phyloP scores from a whole-genome alignment of 2,888 invertebrate species.

The Tetragnatha montana region DNA sequence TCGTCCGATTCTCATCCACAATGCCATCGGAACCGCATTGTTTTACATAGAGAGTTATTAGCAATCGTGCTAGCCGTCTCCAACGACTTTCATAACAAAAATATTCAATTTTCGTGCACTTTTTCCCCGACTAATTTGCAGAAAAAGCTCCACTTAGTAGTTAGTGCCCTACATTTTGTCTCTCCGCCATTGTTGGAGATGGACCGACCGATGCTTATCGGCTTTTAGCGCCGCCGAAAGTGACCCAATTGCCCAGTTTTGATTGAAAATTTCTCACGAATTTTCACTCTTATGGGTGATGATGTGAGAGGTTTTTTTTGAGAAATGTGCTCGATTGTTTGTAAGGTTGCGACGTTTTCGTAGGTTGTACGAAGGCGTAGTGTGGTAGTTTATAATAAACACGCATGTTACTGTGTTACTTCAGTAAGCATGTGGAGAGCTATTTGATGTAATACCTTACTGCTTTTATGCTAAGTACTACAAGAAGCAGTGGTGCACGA shows the following conservation, averaged over 20 bases:
- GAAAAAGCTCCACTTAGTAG: conserved; percentile 23
- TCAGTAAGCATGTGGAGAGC: too few species aligned
- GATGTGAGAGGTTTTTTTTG: conserved; percentile 35
- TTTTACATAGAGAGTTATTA: neutral
- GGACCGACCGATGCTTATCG: conserved; percentile 32
- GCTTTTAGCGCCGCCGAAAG: conserved; percentile 17
- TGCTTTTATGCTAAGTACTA: too few species aligned
- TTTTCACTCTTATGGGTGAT: conserved; percentile 12
- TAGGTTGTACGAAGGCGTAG: neutral
- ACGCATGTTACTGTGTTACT: too few species aligned
- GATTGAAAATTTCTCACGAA: conserved; percentile 46
- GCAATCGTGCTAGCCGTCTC: neutral
- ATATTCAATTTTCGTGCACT: conserved; percentile 26
- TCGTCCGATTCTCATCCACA: neutral
- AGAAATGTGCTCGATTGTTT: conserved; percentile 35
- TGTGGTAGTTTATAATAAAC: neutral
- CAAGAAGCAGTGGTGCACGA: too few species aligned
- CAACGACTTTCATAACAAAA: neutral
- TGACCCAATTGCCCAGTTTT: conserved; percentile 52
- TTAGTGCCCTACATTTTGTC: neutral
- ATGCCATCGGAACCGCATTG: neutral
- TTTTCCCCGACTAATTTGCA: conserved; percentile 22
- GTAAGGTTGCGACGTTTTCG: neutral
- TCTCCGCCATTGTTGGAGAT: neutral
- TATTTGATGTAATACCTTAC: too few species aligned